Conservation (phyloP, 1,140 invertebrate species). For the Littorina saxatilis region DNA sequence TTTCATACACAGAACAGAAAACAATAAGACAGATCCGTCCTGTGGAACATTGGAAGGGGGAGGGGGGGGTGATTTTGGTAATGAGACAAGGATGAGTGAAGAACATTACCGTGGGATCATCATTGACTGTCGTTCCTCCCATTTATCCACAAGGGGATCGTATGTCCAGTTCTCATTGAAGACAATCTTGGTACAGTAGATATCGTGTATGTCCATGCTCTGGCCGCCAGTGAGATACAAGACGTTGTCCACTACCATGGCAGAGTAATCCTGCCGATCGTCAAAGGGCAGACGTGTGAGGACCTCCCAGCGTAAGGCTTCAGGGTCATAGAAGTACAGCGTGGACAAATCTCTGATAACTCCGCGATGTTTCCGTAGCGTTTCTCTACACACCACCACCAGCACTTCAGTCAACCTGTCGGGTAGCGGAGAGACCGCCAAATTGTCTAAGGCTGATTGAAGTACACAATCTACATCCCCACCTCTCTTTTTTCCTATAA, state of each 20-base stretch:
- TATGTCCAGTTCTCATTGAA: constrained; percentile 32
- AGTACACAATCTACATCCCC: background rate
- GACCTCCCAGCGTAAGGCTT: constrained; percentile 30
- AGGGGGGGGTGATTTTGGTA: too few species aligned
- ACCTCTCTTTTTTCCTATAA: background rate
- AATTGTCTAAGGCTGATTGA: background rate
- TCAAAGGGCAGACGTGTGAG: constrained; percentile 36
- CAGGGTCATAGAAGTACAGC: constrained; percentile 35
- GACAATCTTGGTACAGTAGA: constrained; percentile 21
- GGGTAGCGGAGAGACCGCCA: background rate
- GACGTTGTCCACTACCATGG: constrained; percentile 19
- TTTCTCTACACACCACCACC: constrained; percentile 39
- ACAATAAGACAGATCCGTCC: too few species aligned
- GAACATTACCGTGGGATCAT: constrained; percentile 27
- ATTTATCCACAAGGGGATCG: constrained; percentile 9
- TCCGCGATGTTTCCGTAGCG: background rate
- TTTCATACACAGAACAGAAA: too few species aligned
- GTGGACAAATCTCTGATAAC: background rate
- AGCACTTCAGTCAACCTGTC: constrained; percentile 25
- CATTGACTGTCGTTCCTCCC: constrained; percentile 32
- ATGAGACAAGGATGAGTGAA: too few species aligned
- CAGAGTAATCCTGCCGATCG: constrained; percentile 20
- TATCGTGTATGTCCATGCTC: constrained; percentile 15
- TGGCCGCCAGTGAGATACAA: constrained; percentile 38
- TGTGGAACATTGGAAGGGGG: too few species aligned